Conservation (phyloP, 2,113 vertebrate genomes). For the Ptilorrhoa leucosticta region DNA sequence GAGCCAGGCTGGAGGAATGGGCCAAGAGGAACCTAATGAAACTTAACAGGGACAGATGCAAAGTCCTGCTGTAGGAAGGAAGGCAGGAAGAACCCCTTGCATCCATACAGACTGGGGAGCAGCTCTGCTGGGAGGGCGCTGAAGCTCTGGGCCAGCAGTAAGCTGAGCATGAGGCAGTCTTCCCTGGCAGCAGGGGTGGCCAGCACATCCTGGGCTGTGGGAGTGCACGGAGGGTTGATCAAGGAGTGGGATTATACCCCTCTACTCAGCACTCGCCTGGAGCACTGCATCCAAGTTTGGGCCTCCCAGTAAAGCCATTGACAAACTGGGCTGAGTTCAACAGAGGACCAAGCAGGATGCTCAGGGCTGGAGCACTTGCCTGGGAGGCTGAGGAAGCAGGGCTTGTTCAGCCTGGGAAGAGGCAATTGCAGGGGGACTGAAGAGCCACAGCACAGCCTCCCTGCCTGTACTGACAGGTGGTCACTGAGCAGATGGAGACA, state of each 20-base stretch:
- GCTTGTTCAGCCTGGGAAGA: background rate
- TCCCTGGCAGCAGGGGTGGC: background rate
- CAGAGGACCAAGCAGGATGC: background rate
- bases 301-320: background rate
- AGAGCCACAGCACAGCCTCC: background rate
- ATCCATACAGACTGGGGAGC: background rate
- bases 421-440: accelerated
- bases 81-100: background rate
- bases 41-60: background rate
- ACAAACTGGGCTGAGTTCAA: background rate
- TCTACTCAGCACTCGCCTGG: background rate
- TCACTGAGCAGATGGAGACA: background rate
- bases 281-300: background rate
- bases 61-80: background rate
- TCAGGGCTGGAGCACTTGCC: background rate
- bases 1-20: background rate
- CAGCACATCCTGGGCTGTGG: background rate
- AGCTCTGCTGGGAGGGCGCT: background rate
- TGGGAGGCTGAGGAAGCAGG: background rate
- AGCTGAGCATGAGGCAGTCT: background rate
- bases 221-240: background rate
- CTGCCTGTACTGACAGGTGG: no score
- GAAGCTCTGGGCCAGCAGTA: background rate
- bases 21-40: background rate
- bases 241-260: background rate